Evolutionary conservation across 2,888 invertebrate species (phyloP).

Genomic region (Nomada hirtipes): DNA sequence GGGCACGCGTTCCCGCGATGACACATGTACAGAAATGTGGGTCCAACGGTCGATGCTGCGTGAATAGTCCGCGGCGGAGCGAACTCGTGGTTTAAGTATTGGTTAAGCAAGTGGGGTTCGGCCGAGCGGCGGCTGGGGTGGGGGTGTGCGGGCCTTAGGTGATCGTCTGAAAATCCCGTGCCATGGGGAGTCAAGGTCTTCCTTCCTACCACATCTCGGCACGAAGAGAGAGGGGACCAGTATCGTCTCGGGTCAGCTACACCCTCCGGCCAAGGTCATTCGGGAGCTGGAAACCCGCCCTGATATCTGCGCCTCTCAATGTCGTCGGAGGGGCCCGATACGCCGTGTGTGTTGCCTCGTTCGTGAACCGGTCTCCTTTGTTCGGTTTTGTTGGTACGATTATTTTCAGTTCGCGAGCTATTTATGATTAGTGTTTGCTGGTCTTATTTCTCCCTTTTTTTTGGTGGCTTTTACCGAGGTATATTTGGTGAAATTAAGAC

Average conservation of each 20-base stretch:
- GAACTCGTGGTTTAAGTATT: slow-evolving; percentile 80
- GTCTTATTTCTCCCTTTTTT: no score
- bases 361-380: neutral
- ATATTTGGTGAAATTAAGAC: no score
- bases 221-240: slow-evolving; percentile 29
- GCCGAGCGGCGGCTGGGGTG: slow-evolving; percentile 40
- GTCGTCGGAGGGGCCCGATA: neutral
- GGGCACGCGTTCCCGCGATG: slow-evolving; percentile 61
- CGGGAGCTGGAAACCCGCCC: neutral
- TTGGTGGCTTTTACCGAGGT: no score
- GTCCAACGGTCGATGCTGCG: slow-evolving; percentile 81
- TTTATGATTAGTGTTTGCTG: no score
- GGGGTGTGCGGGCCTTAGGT: slow-evolving; percentile 56
- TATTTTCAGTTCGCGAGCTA: no score
- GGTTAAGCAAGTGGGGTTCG: slow-evolving; percentile 80
- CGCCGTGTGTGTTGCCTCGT: neutral
- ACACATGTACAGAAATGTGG: slow-evolving; percentile 67
- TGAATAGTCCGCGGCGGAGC: slow-evolving; percentile 81
- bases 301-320: no score
- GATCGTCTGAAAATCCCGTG: slow-evolving; percentile 58
- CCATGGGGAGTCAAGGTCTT: slow-evolving; percentile 67
- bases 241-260: slow-evolving; percentile 15
- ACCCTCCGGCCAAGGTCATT: slow-evolving; percentile 64
- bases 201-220: slow-evolving; percentile 30
- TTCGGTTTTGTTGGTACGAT: no score